phyloP scores from a whole-genome alignment of 1,140 invertebrate species.

The Drosophila orosa region DNA sequence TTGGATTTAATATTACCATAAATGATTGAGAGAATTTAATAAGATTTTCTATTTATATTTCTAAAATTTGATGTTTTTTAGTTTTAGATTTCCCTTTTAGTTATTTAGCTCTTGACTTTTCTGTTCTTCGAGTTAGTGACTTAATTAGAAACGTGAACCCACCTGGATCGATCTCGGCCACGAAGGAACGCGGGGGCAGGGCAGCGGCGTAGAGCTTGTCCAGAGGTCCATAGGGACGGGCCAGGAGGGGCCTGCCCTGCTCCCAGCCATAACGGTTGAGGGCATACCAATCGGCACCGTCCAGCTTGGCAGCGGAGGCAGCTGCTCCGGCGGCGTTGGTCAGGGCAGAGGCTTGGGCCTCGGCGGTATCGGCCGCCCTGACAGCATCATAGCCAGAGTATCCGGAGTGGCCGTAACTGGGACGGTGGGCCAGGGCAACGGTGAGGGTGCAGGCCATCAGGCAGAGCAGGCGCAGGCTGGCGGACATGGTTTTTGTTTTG shows the following conservation, averaged over 20 bases:
- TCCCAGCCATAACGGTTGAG: slow-evolving; percentile 76
- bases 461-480: slow-evolving; percentile 64
- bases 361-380: slow-evolving; percentile 56
- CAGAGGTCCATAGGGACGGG: slow-evolving; percentile 63
- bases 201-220: slow-evolving; percentile 71
- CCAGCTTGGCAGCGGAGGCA: slow-evolving; percentile 72
- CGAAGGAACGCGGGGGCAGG: slow-evolving; percentile 76
- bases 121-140: no score
- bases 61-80: no score
- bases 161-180: slow-evolving; percentile 79
- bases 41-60: no score
- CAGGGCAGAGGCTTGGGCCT: slow-evolving; percentile 73
- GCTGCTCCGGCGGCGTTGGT: slow-evolving; percentile 75
- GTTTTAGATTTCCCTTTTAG: background rate
- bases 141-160: slow-evolving; percentile 17
- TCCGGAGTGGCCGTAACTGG: slow-evolving; percentile 12
- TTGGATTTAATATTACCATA: no score
- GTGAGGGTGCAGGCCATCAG: slow-evolving; percentile 66
- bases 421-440: slow-evolving; percentile 41
- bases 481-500: slow-evolving; percentile 53
- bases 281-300: slow-evolving; percentile 58
- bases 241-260: slow-evolving; percentile 69
- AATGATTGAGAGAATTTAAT: background rate
- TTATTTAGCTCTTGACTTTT: background rate
- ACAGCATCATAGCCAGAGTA: slow-evolving; percentile 51